These are phyloP conservation scores for Enhydra lutris DNA, from an alignment of 2,113 vertebrate species.

Conservation along the genomic window DNA sequence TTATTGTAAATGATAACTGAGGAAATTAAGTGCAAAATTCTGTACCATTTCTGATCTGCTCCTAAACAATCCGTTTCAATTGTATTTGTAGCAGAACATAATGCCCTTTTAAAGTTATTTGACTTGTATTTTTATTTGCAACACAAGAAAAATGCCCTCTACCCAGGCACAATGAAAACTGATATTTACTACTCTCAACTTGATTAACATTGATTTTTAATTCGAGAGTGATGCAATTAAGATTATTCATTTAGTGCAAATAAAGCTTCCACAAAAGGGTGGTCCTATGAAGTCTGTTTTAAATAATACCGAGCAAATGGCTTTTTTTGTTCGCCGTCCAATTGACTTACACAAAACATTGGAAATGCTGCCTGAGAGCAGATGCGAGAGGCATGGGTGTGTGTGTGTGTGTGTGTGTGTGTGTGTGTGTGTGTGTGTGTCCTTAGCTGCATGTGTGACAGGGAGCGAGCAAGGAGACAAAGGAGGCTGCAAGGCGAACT, in stretches of 20 bases:
- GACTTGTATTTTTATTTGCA: constrained; percentile 86
- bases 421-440: constrained; percentile 52
- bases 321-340: constrained; percentile 72
- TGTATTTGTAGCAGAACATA: constrained; percentile 87
- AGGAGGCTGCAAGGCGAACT: constrained; percentile 88
- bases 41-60: constrained; percentile 90
- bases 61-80: constrained; percentile 89
- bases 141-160: constrained; percentile 83
- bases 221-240: constrained; percentile 93
- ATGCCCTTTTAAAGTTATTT: constrained; percentile 86
- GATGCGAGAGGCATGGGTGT: constrained; percentile 83
- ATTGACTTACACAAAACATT: constrained; percentile 84
- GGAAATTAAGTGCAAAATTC: constrained; percentile 95
- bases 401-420: constrained; percentile 50
- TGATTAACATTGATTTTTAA: constrained; percentile 96
- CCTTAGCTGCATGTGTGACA: constrained; percentile 69
- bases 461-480: constrained; percentile 85
- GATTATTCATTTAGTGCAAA: constrained; percentile 93
- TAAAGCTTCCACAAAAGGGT: constrained; percentile 85
- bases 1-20: constrained; percentile 95
- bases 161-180: constrained; percentile 83
- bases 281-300: constrained; percentile 80
- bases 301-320: constrained; percentile 82
- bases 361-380: constrained; percentile 83
- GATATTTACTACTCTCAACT: constrained; percentile 86